Evolutionary conservation across 2,888 invertebrate genomes (phyloP), one percentile per base, ranked within the genome.

Genomic region (Scaptodrosophila latifasciaeformis): DNA sequence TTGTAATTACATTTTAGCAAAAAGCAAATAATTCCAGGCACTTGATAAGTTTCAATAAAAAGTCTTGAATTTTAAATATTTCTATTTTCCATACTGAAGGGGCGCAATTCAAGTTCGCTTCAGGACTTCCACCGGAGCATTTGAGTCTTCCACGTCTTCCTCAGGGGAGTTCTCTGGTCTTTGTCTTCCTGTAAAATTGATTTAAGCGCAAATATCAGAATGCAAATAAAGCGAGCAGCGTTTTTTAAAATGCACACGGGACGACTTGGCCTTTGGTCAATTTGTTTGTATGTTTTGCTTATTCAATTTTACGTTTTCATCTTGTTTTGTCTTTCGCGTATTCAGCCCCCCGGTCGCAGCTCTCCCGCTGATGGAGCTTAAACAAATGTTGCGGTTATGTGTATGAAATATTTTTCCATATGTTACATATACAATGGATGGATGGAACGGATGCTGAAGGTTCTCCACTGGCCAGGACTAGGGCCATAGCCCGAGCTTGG

Each of bases 241-340:
- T 18, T 7, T 18, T 3, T 17, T 17, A 37, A 37, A 37, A 17
- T 27, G 27, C 5, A 9, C 27, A 27, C 27, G 5, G 27, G 27
- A 5, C 27, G 27, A 5, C 5, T 49, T 24, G 17, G 70, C 64
- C 65, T 78, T 70, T 59, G 75, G 81, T 74, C 67, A 65, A 70
- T 70, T 67, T 65, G 58, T 62, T 81, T 57, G 58, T 62, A n/a
- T n/a, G n/a, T n/a, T 70, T 74, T 65, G 70, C 63, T 65, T 80
- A 70, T 74, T 70, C 70, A 65, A 72, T 77, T 77, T 66, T 77
- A 66, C 74, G 62, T 70, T 65, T 67, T 13, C 37, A 10, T 37
- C 9, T 37, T 61, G 45, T 48, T 31, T 13, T 12, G 19, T 19
- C 31, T 24, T 40, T 5, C 21, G n/a, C n/a, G 15, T 39, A 5